Percentiles rank a stretch among this genome's conserved stretches.
Conservation (phyloP, 2,113 vertebrate species). For the Aphelocoma coerulescens region DNA sequence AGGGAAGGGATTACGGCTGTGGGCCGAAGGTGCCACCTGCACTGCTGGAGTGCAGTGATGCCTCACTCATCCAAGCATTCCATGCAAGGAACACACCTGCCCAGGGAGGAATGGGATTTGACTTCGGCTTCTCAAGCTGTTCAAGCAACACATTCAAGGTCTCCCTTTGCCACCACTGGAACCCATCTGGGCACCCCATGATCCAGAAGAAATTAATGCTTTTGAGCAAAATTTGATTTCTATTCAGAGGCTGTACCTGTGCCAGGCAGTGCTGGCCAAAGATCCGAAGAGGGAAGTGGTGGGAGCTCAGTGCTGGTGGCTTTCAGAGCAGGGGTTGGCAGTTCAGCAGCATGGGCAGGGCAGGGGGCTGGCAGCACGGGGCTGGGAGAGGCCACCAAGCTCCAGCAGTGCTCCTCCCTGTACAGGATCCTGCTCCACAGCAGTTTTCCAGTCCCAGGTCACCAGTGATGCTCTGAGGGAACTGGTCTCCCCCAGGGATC, state of each 20-base stretch:
- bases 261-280: background rate
- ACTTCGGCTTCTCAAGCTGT: background rate
- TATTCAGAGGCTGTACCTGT: background rate
- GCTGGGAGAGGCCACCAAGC: background rate
- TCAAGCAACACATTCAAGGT: background rate
- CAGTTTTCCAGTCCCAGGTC: background rate
- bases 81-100: background rate
- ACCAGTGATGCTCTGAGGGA: accelerated
- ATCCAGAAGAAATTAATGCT: background rate
- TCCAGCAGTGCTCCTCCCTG: background rate
- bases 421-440: background rate
- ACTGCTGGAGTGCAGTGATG: accelerated
- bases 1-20: background rate
- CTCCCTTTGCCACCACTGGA: background rate
- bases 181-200: background rate
- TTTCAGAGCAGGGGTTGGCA: background rate
- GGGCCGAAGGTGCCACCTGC: background rate
- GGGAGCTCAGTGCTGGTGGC: background rate
- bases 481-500: background rate
- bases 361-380: background rate
- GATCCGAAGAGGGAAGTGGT: background rate
- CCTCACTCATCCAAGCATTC: background rate
- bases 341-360: background rate
- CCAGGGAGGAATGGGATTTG: background rate
- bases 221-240: conserved; percentile 23